A percentile compares a stretch with the other conserved stretches of the same genome.
phyloP scores from a whole-genome alignment of 2,888 invertebrate species.

The Ceraclea dissimilis region DNA sequence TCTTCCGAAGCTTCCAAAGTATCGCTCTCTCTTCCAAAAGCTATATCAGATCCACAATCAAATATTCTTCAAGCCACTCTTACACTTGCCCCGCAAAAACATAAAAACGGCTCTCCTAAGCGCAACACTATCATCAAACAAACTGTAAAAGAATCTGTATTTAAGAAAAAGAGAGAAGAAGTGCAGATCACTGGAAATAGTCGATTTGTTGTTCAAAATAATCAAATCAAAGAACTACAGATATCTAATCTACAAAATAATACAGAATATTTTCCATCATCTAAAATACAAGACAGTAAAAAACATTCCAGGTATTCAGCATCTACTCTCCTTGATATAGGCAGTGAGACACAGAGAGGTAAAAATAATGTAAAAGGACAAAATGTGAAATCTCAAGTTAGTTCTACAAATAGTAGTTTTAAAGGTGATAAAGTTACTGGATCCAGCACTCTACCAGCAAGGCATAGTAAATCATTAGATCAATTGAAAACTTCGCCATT shows the following conservation, averaged over 20 bases:
- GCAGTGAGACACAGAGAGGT: constrained; percentile 5
- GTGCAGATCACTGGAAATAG: constrained; percentile 45
- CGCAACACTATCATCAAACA: constrained; percentile 42
- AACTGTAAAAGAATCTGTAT: constrained; percentile 31
- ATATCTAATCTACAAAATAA: constrained; percentile 38
- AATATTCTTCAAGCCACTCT: constrained; percentile 58
- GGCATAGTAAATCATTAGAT: constrained; percentile 78
- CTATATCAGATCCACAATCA: constrained; percentile 46
- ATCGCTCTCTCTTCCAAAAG: constrained; percentile 46
- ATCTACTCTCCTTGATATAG: constrained; percentile 48
- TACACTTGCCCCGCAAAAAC: constrained; percentile 53
- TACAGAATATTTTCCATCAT: constrained; percentile 41
- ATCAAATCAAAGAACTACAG: constrained; percentile 48
- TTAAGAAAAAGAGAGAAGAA: constrained; percentile 30
- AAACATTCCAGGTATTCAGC: constrained; percentile 52
- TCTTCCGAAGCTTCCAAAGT: constrained; percentile 52
- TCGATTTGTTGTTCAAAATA: constrained; percentile 47
- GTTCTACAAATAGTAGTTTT: constrained; percentile 33
- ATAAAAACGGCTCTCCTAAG: constrained; percentile 43
- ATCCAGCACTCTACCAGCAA: constrained; percentile 54
- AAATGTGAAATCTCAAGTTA: constrained; percentile 12
- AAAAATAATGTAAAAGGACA: constrained; percentile 6
- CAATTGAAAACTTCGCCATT: constrained; percentile 56
- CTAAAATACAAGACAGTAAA: constrained; percentile 37
- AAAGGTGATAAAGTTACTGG: constrained; percentile 40